Base-by-base conservation (phyloP, 1,140 invertebrate genomes). In the Drosophila bifasciata region DNA sequence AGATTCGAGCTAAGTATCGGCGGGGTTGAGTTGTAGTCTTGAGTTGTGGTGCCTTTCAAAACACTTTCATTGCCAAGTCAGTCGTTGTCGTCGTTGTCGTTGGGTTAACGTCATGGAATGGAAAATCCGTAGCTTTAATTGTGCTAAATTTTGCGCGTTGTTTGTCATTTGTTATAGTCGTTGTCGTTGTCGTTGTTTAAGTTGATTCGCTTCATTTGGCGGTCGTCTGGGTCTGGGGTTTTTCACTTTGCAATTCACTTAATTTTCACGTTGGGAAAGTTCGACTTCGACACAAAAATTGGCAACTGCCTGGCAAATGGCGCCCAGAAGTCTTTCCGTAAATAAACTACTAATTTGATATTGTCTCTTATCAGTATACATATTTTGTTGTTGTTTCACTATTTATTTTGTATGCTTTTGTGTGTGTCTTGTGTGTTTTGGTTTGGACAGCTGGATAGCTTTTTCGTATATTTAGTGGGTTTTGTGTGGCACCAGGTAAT, bases 121-220 rank as follows among this genome's bases (percentile, higher is more conserved):
- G 80, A 88, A 85, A 85, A 88, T 88, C 80, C 80, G 62, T 43
- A 55, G 62, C 51, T 69, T 74, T 77, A 81, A 76, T 76, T 71
- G 80, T 86, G 76, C 77, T 80, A 81, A 88, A 77, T 86, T 78
- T 51, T 75, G 45, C 50, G 63, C 49, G 53, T 76, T 76, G 66
- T 74, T 57, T 52, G 32, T 36, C 32, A 36, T 36, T 36, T 36
- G 32, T 36, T 36, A 36, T 13, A 36, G 32, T 36, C 11, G 32
- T 36, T 19, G 51, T 41, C 25, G 19, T 56, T 56, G 59, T 8
- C 19, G 19, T 40, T 55, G 52, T 39, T 45, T 50, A 15, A 25
- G 50, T 56, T n/a, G 28, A 28, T 28, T 60, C 53, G 76, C 76
- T 60, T 61, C 58, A 74, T 70, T 83, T 85, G 71, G 45, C 74